phyloP scores from a whole-genome alignment of 2,888 invertebrate species.

The Oscheius myriophilus region DNA sequence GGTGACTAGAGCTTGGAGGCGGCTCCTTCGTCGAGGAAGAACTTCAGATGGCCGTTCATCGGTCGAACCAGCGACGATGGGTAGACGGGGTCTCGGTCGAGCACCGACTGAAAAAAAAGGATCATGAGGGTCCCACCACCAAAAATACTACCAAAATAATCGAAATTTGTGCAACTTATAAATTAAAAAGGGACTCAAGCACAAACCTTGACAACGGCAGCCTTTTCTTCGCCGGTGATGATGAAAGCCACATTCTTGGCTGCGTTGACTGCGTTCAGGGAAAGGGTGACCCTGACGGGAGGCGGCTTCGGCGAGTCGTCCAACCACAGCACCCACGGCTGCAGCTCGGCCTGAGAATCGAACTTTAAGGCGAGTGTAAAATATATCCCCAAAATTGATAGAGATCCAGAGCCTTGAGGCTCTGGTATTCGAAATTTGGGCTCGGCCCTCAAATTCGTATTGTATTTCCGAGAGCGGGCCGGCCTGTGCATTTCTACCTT shows the following conservation, averaged over 20 bases:
- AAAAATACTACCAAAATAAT: background rate
- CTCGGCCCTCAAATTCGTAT: too few relatives aligned
- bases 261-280: constrained; percentile 87
- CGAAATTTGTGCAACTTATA: background rate
- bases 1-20: constrained; percentile 30
- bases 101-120: constrained; percentile 24
- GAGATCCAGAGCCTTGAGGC: too few relatives aligned
- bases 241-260: constrained; percentile 86
- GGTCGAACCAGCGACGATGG: constrained; percentile 44
- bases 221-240: constrained; percentile 85
- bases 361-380: background rate
- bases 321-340: constrained; percentile 82
- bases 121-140: too few relatives aligned
- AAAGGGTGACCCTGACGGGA: constrained; percentile 87
- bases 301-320: constrained; percentile 96
- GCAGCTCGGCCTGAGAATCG: constrained; percentile 41
- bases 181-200: too few relatives aligned
- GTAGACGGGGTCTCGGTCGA: constrained; percentile 19
- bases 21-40: constrained; percentile 44
- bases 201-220: constrained; percentile 83
- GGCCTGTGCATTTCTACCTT: too few relatives aligned
- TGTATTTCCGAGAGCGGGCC: too few relatives aligned
- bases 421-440: too few relatives aligned
- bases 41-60: constrained; percentile 34
- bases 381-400: too few relatives aligned